These are phyloP conservation scores for Sebastes itinus DNA, from an alignment of 2,797 vertebrate species.

Conservation along the genomic window DNA sequence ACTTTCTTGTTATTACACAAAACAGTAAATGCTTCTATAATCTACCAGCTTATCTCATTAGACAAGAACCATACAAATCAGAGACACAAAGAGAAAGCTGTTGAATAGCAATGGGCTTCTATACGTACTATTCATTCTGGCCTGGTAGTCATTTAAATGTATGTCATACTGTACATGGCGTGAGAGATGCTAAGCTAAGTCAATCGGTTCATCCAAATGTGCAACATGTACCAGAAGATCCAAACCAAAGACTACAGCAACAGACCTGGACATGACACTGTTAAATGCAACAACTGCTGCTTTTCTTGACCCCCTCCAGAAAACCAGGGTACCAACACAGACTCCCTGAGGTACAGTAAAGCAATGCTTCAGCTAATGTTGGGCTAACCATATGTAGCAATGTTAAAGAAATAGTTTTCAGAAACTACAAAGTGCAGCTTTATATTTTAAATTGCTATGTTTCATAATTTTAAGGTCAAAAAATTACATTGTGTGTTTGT, in stretches of 20 bases:
- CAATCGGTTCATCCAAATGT: neutral
- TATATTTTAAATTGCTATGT: neutral
- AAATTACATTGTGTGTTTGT: neutral
- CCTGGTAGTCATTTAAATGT: no score
- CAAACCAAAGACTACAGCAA: neutral
- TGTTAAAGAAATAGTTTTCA: neutral
- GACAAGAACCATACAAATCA: neutral
- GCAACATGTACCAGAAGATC: neutral
- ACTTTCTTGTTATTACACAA: neutral
- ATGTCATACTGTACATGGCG: no score
- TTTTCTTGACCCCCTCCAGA: neutral
- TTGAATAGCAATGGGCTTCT: neutral
- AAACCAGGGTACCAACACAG: neutral
- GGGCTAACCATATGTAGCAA: neutral
- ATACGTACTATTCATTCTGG: no score
- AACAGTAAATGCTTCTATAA: neutral
- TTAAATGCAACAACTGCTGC: no score
- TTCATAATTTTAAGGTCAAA: neutral
- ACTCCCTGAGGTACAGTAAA: neutral
- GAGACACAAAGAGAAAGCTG: neutral
- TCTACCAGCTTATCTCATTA: no score
- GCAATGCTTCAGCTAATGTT: neutral
- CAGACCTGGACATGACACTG: neutral
- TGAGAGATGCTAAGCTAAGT: no score
- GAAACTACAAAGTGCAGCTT: neutral